Base-by-base conservation (phyloP, 2,888 invertebrate genomes). In the Dicroscelio sp. region DNA sequence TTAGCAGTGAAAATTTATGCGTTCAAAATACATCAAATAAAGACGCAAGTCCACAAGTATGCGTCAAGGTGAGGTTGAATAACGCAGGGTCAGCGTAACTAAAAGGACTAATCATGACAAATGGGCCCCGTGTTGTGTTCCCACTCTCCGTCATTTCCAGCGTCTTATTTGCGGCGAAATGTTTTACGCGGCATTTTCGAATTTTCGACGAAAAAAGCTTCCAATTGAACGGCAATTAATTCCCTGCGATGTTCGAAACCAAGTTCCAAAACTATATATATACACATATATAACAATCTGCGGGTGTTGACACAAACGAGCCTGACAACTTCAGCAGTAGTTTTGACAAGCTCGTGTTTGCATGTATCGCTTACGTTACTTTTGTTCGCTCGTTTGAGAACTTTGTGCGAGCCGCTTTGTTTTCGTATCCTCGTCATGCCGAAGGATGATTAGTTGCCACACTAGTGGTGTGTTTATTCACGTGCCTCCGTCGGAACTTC, bases 21-120 rank as follows among this genome's bases (percentile, higher is more conserved):
- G 48, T 71, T 82, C 58, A 80, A 88, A 87, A 90, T 87, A 82
- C 80, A 85, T 87, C 87, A 87, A 80, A 31, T 52, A 67, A 71
- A 52, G 78, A 82, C 78, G 79, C 63, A 60, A 86, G 63, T 76
- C 52, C 79, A 63, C 31, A 69, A 71, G 38, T 79, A 84, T 79
- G 75, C 85, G 80, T 90, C 90, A 85, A 90, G 82, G 35, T 88
- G 87, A 88, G 25, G 73, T 63, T 76, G 94, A 93, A 94, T 95
- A 95, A 94, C 92, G 95, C 92, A 92, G 95, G 95, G 94, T 95
- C 94, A 95, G 95, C 95, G 95, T 96, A 95, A 96, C 96, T 96
- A 96, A 96, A 96, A 95, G 94, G 95, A 94, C 96, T 96, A 96
- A 96, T 96, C 96, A 95, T 96, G 96, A 96, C 95, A 96, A 96